A percentile compares a stretch with the other conserved stretches of the same genome.
These are phyloP conservation scores for Lymantria monacha DNA, from an alignment of 2,888 invertebrate species.

Conservation along the genomic window DNA sequence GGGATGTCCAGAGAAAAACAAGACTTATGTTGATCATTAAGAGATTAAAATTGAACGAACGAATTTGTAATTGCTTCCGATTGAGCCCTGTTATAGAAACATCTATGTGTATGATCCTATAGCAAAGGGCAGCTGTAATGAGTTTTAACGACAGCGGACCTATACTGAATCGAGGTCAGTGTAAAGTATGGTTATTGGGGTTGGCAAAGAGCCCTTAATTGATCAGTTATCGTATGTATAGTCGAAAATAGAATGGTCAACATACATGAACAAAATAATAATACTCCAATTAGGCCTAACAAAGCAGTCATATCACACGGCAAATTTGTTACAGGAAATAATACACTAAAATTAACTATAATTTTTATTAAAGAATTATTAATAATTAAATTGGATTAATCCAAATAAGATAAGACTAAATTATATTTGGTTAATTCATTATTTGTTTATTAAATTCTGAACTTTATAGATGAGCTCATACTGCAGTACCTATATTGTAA, in stretches of 20 bases:
- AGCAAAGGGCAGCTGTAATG: constrained; percentile 54
- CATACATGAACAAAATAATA: constrained; percentile 30
- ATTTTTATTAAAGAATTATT: too few species aligned
- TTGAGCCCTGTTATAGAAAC: constrained; percentile 64
- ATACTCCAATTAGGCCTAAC: constrained; percentile 9
- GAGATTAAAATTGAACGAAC: constrained; percentile 41
- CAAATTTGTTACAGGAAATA: too few species aligned
- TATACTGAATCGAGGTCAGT: constrained; percentile 72
- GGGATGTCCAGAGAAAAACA: constrained; percentile 37
- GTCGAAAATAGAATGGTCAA: constrained; percentile 23
- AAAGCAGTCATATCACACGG: neutral
- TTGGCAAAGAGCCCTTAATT: constrained; percentile 65
- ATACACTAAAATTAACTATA: too few species aligned
- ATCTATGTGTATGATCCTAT: constrained; percentile 45
- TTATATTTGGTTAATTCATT: too few species aligned
- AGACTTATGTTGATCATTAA: constrained; percentile 33
- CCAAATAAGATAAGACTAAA: too few species aligned
- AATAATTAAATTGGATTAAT: too few species aligned
- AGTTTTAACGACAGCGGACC: constrained; percentile 71
- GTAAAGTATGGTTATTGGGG: constrained; percentile 64
- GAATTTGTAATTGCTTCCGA: constrained; percentile 38
- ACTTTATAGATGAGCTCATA: too few species aligned
- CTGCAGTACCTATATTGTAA: too few species aligned
- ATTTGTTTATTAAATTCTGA: too few species aligned
- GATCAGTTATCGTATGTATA: constrained; percentile 54